Evolutionary conservation across 2,888 invertebrate genomes (phyloP).

Genomic region (Drosophila parthenogenetica): DNA sequence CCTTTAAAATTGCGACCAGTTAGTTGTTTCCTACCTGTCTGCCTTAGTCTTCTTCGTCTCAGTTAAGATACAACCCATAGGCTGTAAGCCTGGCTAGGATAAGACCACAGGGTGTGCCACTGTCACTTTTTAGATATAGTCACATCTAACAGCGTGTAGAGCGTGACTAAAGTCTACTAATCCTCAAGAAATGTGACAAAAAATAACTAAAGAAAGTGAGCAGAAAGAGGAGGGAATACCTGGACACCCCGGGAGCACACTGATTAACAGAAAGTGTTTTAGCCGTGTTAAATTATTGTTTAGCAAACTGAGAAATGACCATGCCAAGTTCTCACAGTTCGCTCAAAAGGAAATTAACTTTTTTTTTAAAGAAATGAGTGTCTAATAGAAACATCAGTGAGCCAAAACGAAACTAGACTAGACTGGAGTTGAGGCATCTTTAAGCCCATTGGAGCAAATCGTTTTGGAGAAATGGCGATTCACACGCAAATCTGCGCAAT

Average conservation of each 20-base stretch:
- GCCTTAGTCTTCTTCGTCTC: not conserved
- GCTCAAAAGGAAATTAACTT: not conserved
- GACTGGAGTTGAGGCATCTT: conserved; percentile 3
- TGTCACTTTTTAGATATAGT: conserved; percentile 44
- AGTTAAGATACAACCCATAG: not conserved
- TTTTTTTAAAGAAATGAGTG: conserved; percentile 3
- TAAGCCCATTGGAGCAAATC: conserved; percentile 29
- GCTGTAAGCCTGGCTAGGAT: not conserved
- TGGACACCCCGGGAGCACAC: conserved; percentile 7
- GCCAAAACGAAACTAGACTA: conserved; percentile 1
- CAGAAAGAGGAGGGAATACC: not conserved
- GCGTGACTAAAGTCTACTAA: conserved; percentile 40
- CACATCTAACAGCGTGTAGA: conserved; percentile 24
- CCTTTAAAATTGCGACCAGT: conserved; percentile 9
- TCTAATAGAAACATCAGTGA: conserved; percentile 23
- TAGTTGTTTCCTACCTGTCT: conserved; percentile 28
- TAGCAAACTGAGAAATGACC: conserved; percentile 36
- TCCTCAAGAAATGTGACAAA: conserved; percentile 15
- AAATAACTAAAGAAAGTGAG: conserved; percentile 1
- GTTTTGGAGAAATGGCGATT: conserved; percentile 22
- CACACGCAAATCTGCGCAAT: conserved; percentile 53
- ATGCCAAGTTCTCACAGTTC: conserved; percentile 7
- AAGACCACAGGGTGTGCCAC: conserved; percentile 24
- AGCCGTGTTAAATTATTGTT: conserved; percentile 35
- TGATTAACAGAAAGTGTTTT: conserved; percentile 28